A percentile compares a stretch with the other conserved stretches of the same genome.
These are phyloP conservation scores for Sminthurides bifidus DNA, from an alignment of 1,140 invertebrate genomes.

Conservation along the genomic window DNA sequence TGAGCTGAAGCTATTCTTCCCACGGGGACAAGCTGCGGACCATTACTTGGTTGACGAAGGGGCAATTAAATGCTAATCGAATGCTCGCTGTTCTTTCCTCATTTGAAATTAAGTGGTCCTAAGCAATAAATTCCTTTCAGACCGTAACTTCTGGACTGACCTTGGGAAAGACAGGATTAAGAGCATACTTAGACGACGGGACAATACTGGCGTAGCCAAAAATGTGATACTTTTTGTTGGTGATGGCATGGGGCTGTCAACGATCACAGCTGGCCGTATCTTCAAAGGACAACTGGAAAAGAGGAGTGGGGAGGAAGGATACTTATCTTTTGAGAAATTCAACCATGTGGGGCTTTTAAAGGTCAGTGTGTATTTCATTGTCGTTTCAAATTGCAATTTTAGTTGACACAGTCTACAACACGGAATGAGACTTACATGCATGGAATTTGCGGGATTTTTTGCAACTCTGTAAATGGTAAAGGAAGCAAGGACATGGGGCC, in stretches of 20 bases:
- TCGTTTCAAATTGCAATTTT: neutral
- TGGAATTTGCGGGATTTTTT: no score
- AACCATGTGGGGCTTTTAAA: slow-evolving; percentile 70
- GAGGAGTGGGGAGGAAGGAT: slow-evolving; percentile 50
- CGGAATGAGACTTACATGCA: no score
- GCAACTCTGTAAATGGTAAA: no score
- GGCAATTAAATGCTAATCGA: no score
- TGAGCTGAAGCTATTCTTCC: no score
- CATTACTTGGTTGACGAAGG: no score
- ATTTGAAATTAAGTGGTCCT: no score
- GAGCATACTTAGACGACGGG: slow-evolving; percentile 45
- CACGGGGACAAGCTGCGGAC: no score
- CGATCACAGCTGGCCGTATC: slow-evolving; percentile 71
- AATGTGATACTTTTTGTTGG: slow-evolving; percentile 87
- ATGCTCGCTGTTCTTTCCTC: no score
- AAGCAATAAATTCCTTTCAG: no score
- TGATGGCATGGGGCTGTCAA: slow-evolving; percentile 81
- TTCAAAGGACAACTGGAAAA: slow-evolving; percentile 45
- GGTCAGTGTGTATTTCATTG: slow-evolving; percentile 41
- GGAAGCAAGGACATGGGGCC: no score
- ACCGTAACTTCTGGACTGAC: slow-evolving; percentile 44
- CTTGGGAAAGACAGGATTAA: slow-evolving; percentile 46
- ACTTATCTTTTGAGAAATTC: slow-evolving; percentile 67
- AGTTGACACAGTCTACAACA: no score
- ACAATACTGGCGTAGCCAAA: slow-evolving; percentile 52